A percentile compares a stretch with the other conserved stretches of the same genome.
Conservation (phyloP, 92 coral and sea anemone genomes). For the Parazoanthus atlanticus region DNA sequence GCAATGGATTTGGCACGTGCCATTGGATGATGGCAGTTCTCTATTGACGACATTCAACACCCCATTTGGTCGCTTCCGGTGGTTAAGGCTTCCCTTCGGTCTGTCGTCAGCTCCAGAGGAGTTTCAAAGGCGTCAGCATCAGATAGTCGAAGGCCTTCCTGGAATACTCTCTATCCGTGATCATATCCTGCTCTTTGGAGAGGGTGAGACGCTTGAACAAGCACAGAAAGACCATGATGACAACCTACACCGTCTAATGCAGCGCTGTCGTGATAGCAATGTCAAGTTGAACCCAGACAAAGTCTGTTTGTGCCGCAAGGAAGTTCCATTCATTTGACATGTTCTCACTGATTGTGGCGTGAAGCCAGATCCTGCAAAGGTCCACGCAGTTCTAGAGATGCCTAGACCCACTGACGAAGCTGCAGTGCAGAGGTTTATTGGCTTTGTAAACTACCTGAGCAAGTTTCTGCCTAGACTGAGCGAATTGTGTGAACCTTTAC, state of each 20-base stretch:
- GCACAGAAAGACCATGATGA: conserved; percentile 36
- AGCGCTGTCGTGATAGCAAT: conserved; percentile 24
- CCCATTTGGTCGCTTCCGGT: conserved; percentile 53
- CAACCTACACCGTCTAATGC: conserved; percentile 30
- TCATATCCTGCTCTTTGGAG: conserved; percentile 39
- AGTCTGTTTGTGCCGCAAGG: background rate
- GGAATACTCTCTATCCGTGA: conserved; percentile 34
- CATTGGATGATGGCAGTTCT: conserved; percentile 38
- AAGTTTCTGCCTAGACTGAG: background rate
- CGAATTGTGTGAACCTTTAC: background rate
- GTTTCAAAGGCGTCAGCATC: conserved; percentile 47
- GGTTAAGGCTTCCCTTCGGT: conserved; percentile 57
- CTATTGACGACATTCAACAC: conserved; percentile 53
- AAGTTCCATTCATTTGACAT: too few relatives aligned
- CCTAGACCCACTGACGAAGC: too few relatives aligned
- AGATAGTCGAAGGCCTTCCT: conserved; percentile 50
- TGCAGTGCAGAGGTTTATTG: conserved; percentile 20
- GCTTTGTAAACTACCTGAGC: conserved; percentile 28
- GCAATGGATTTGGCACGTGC: conserved; percentile 52
- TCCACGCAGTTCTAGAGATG: too few relatives aligned
- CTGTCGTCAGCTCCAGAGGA: conserved; percentile 51
- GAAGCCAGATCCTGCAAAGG: too few relatives aligned
- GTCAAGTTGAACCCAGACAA: conserved; percentile 12
- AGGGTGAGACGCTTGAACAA: conserved; percentile 38
- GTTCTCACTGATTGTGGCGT: too few relatives aligned